Percentiles rank a stretch among this genome's conserved stretches.
phyloP scores from a whole-genome alignment of 2,797 vertebrate genomes.

The Pangasius mekongensis region DNA sequence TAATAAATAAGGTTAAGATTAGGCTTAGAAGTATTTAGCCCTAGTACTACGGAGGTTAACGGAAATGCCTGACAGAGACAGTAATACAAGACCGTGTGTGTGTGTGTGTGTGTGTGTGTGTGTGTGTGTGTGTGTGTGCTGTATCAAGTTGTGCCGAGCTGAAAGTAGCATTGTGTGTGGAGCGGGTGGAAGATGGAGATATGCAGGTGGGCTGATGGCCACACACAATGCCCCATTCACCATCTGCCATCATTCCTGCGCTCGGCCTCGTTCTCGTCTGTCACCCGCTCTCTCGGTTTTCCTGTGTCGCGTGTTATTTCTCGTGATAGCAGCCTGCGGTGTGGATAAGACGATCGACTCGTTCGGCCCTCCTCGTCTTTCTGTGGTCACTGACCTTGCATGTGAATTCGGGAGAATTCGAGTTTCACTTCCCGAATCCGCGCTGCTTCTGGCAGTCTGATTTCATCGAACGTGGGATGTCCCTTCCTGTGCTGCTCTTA shows the following conservation, averaged over 20 bases:
- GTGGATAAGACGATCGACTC: not conserved
- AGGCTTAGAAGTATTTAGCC: not conserved
- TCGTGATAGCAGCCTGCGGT: not conserved
- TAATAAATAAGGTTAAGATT: not conserved
- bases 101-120: conserved; percentile 20
- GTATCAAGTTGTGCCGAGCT: conserved; percentile 37
- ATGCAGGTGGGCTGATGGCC: conserved; percentile 29
- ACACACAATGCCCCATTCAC: conserved; percentile 44
- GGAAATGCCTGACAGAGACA: not conserved
- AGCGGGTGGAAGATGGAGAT: conserved; percentile 27
- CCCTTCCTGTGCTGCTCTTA: not conserved
- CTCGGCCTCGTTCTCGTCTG: not conserved
- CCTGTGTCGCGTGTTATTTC: not conserved
- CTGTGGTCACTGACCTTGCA: not conserved
- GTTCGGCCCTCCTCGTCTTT: conserved; percentile 12
- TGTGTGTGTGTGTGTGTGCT: not conserved
- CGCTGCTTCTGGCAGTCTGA: not conserved
- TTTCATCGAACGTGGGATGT: not conserved
- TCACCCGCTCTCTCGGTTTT: not conserved
- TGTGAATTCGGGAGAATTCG: not conserved
- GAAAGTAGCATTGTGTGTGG: conserved; percentile 39
- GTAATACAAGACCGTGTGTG: not conserved
- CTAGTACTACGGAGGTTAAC: no score
- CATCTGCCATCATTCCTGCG: conserved; percentile 2
- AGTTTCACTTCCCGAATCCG: conserved; percentile 6